These are phyloP conservation scores for Pristionchus mayeri DNA, from an alignment of 2,888 invertebrate species.

Conservation along the genomic window DNA sequence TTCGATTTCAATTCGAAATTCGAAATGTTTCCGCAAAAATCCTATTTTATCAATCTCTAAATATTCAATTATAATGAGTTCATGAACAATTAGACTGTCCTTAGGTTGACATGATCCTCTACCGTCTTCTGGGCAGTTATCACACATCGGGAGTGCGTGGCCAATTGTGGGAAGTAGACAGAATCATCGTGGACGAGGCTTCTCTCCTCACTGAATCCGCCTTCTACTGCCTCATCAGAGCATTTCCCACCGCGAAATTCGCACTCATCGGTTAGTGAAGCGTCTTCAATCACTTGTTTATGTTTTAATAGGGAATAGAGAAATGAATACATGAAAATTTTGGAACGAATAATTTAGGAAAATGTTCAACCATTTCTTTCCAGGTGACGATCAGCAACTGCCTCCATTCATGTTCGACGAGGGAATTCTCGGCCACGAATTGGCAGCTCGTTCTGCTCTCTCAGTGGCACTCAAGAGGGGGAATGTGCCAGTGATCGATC, in stretches of 20 bases:
- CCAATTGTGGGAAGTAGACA: conserved; percentile 4
- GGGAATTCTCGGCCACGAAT: conserved; percentile 35
- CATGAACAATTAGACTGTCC: too few relatives aligned
- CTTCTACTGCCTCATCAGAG: conserved; percentile 38
- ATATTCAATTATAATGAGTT: too few relatives aligned
- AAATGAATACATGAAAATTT: too few relatives aligned
- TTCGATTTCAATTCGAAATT: too few relatives aligned
- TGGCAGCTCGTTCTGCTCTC: conserved; percentile 21
- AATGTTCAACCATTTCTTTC: too few relatives aligned
- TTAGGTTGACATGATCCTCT: conserved; percentile 40
- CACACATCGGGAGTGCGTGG: not conserved
- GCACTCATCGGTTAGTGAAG: not conserved
- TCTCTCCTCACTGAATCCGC: conserved; percentile 33
- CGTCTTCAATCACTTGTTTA: too few relatives aligned
- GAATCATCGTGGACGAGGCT: conserved; percentile 22
- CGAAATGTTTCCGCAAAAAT: too few relatives aligned
- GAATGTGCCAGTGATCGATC: conserved; percentile 26
- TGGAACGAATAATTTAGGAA: too few relatives aligned
- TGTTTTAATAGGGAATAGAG: too few relatives aligned
- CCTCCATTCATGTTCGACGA: conserved; percentile 42
- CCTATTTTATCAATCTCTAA: too few relatives aligned
- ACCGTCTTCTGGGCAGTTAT: not conserved
- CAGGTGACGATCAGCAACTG: conserved; percentile 29
- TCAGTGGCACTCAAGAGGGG: not conserved
- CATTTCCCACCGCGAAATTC: conserved; percentile 27